Evolutionary conservation across 2,113 vertebrate genomes (phyloP).

Genomic region (Callithrix jacchus): DNA sequence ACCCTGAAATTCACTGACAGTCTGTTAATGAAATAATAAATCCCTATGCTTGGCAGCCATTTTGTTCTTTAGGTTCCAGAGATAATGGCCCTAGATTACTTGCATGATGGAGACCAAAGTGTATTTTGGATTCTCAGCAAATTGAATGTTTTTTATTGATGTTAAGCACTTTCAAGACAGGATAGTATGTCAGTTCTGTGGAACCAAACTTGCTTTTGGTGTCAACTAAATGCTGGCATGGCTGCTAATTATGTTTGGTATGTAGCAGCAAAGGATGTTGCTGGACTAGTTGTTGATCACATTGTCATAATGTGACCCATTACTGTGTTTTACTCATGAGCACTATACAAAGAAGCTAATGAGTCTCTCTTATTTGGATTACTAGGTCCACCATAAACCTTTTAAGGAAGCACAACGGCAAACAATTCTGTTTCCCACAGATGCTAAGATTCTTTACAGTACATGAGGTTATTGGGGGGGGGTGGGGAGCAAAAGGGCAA

Average conservation of each 20-base stretch:
- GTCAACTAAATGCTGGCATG: constrained; percentile 22
- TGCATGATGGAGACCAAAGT: constrained; percentile 14
- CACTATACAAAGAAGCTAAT: constrained; percentile 6
- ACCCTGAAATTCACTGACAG: not conserved
- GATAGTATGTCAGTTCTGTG: not conserved
- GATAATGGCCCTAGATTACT: not conserved
- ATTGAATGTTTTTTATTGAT: not conserved
- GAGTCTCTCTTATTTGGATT: constrained; percentile 6
- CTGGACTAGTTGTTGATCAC: constrained; percentile 23
- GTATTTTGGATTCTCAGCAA: not conserved
- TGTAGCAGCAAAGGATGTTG: constrained; percentile 18
- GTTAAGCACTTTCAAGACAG: constrained; percentile 5
- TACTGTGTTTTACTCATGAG: not conserved
- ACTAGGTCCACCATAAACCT: not conserved
- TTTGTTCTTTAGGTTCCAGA: not conserved
- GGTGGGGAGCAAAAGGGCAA: not conserved
- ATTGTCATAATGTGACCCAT: constrained; percentile 22
- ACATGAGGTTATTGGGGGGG: not conserved
- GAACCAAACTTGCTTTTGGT: not conserved
- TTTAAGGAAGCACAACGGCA: constrained; percentile 50
- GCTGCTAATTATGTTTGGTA: not conserved
- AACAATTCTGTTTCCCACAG: not conserved
- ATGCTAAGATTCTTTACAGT: not conserved
- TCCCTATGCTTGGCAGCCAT: not conserved
- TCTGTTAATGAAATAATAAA: constrained; percentile 26